These are phyloP conservation scores for Calyptommatus sinebrachiatus DNA, from an alignment of 2,113 vertebrate genomes.

Conservation along the genomic window DNA sequence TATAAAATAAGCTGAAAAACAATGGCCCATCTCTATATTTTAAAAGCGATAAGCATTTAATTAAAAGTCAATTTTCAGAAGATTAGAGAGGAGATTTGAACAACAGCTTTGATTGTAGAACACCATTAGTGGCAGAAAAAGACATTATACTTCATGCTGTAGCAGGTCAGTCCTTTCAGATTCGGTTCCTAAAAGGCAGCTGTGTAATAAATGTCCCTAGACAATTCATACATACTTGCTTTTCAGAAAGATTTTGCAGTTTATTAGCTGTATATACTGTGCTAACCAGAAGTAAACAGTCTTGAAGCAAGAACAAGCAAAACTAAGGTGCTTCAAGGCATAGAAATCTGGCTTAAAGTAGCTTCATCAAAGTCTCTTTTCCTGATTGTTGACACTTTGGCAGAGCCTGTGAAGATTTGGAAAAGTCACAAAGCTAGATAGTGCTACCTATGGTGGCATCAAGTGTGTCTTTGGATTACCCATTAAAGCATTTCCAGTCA, in stretches of 20 bases:
- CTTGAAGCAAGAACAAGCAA: neutral
- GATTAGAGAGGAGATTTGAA: slow-evolving; percentile 33
- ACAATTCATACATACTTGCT: slow-evolving; percentile 36
- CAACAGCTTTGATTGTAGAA: neutral
- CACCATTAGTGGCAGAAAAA: slow-evolving; percentile 26
- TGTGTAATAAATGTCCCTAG: slow-evolving; percentile 44
- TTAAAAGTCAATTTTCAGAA: slow-evolving; percentile 44
- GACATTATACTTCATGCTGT: slow-evolving; percentile 29
- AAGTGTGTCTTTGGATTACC: neutral
- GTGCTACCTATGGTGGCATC: slow-evolving; percentile 6
- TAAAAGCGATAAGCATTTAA: slow-evolving; percentile 36
- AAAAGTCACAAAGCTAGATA: slow-evolving; percentile 6
- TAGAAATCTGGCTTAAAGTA: slow-evolving; percentile 1
- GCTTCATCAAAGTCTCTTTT: slow-evolving; percentile 3
- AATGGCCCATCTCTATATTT: slow-evolving; percentile 16
- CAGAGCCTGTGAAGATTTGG: neutral
- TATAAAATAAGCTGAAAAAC: slow-evolving; percentile 10
- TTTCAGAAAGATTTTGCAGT: slow-evolving; percentile 28
- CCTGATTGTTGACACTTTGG: neutral
- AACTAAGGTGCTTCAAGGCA: accelerated
- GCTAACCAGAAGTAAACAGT: slow-evolving; percentile 6
- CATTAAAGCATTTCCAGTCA: neutral
- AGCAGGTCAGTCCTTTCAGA: slow-evolving; percentile 13
- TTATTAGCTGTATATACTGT: neutral
- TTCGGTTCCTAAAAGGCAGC: neutral